These are phyloP conservation scores for Haliclystus octoradiatus DNA, from an alignment of 30 jellyfish, hydroid and myxozoan genomes.

Conservation along the genomic window DNA sequence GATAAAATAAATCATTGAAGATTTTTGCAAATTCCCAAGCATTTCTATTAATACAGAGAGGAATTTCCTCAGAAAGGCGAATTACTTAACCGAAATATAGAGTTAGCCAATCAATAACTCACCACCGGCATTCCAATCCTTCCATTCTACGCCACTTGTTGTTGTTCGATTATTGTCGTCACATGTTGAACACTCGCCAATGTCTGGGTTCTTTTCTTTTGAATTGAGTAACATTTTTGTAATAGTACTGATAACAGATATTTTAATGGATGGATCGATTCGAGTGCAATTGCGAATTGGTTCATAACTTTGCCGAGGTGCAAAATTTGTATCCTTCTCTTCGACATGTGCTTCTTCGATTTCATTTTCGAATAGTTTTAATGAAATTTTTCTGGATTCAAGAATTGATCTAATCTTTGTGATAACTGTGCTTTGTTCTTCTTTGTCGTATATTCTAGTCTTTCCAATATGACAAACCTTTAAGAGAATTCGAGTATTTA, in stretches of 20 bases:
- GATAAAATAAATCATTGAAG: too few species aligned
- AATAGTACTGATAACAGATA: constrained; percentile 11
- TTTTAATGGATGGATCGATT: constrained; percentile 25
- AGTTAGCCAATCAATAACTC: too few species aligned
- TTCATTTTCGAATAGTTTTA: constrained; percentile 7
- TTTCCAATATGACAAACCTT: constrained; percentile 4
- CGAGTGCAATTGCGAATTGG: constrained; percentile 67
- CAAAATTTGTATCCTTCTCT: constrained; percentile 6
- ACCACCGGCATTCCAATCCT: constrained; percentile 81
- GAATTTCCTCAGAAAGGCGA: too few species aligned
- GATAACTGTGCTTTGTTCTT: constrained; percentile 29
- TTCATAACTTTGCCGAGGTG: constrained; percentile 54
- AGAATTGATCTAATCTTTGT: constrained; percentile 13
- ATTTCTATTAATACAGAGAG: too few species aligned
- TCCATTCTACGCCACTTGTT: constrained; percentile 58
- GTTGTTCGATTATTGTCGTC: constrained; percentile 11
- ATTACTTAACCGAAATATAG: too few species aligned
- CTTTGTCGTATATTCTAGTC: constrained; percentile 32
- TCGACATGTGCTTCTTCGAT: neutral
- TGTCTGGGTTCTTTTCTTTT: constrained; percentile 4
- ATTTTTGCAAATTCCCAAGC: too few species aligned
- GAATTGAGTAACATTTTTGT: constrained; percentile 13
- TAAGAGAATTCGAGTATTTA: too few species aligned
- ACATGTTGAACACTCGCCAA: neutral
- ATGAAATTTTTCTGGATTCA: constrained; percentile 8